A percentile compares a stretch with the other conserved stretches of the same genome.
Evolutionary conservation across 2,888 invertebrate genomes (phyloP).

Genomic region (Entomobrya multifasciata): DNA sequence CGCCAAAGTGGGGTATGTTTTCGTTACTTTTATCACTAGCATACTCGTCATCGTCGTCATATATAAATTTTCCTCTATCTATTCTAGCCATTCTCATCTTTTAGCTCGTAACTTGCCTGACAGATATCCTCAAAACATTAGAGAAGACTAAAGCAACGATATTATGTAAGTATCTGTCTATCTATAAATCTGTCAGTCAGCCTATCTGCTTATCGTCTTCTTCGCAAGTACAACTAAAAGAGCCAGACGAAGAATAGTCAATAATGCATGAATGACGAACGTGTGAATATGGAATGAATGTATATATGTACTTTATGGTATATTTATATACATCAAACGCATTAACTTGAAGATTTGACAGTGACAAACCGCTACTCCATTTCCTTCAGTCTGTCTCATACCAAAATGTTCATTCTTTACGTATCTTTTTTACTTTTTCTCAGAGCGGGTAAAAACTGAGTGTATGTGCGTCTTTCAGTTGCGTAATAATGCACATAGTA

Average conservation of each 20-base stretch:
- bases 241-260: slow-evolving; percentile 27
- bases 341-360: slow-evolving; percentile 79
- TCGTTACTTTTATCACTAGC: background rate
- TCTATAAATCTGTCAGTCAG: slow-evolving; percentile 64
- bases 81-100: slow-evolving; percentile 7
- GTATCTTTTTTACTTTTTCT: slow-evolving; percentile 49
- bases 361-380: slow-evolving; percentile 79
- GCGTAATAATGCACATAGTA: background rate
- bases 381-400: slow-evolving; percentile 78
- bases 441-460: background rate
- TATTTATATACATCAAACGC: slow-evolving; percentile 69
- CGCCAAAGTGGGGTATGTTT: background rate
- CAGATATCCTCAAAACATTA: slow-evolving; percentile 63
- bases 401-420: slow-evolving; percentile 67
- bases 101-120: slow-evolving; percentile 39
- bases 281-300: too few species aligned
- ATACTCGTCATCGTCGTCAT: slow-evolving; percentile 55
- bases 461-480: background rate
- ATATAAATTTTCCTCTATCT: slow-evolving; percentile 64
- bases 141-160: slow-evolving; percentile 49
- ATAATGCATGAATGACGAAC: slow-evolving; percentile 13
- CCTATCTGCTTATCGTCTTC: slow-evolving; percentile 29
- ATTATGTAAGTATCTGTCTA: slow-evolving; percentile 58
- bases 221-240: background rate
- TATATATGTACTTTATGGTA: background rate